A percentile compares a stretch with the other conserved stretches of the same genome.
These are phyloP conservation scores for Eulimnadia texana DNA, from an alignment of 1,140 invertebrate species.

Conservation along the genomic window DNA sequence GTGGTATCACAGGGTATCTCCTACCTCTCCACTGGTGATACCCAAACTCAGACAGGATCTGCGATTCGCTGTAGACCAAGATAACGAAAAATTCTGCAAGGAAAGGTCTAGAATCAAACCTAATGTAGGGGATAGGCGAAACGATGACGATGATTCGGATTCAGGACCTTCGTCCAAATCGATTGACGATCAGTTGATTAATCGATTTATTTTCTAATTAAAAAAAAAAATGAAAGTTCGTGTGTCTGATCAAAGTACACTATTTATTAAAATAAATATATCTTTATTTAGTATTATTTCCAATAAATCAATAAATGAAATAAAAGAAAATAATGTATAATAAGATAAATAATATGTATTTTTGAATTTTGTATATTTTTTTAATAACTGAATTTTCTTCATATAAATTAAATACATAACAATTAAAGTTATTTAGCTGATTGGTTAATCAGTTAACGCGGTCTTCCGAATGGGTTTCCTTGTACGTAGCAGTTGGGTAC, in stretches of 20 bases:
- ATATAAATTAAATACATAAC: background rate
- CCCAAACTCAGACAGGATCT: slow-evolving; percentile 31
- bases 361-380: background rate
- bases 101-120: slow-evolving; percentile 17
- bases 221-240: background rate
- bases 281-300: too few relatives aligned
- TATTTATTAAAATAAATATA: too few relatives aligned
- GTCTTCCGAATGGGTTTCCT: background rate
- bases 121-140: background rate
- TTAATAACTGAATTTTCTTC: background rate
- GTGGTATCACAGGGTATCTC: slow-evolving; percentile 43
- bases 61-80: slow-evolving; percentile 32
- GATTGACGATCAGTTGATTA: background rate
- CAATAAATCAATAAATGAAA: too few relatives aligned
- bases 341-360: too few relatives aligned
- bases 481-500: background rate
- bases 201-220: background rate
- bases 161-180: background rate
- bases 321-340: too few relatives aligned
- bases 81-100: slow-evolving; percentile 29
- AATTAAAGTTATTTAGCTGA: background rate
- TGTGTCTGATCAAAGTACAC: too few relatives aligned
- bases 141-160: background rate
- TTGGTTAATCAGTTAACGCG: background rate
- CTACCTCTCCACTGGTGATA: slow-evolving; percentile 27